Evolutionary conservation across 2,888 invertebrate genomes (phyloP), one percentile per base, ranked within the genome.

Genomic region (Dynastes maya): DNA sequence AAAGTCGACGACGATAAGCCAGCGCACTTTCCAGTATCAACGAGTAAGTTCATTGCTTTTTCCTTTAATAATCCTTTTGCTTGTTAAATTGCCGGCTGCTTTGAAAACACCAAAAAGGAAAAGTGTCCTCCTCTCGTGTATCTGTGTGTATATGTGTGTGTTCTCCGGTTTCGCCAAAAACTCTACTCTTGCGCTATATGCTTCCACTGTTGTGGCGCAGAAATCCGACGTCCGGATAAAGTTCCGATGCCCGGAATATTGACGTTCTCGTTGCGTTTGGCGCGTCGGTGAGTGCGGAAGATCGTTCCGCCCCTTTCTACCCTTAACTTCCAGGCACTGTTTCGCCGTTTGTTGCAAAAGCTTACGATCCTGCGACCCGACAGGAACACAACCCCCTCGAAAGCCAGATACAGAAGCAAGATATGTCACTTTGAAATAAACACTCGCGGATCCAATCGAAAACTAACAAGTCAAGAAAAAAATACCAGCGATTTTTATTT

Each of bases 201-300:
- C 81, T 83, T 84, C 70, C 49, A 58, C 71, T 67, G 82, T 83
- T 82, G 85, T 86, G 84, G 87, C 87, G 87, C 87, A 87, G 86
- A 86, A 84, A 84, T 86, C 79, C 49, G 27, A 74, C 82, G 86
- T 85, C 81, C 83, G 86, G 82, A 83, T 74, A 79, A 81, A 86
- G 85, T 85, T 83, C 81, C 80, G 86, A 84, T 81, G 82, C 84
- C 81, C 84, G 78, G 83, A 74, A 53, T 77, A 76, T 78, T 75
- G 76, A 76, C 72, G 32, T 74, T 72, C 74, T 63, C 68, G 68
- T 71, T 77, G 74, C 27, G 72, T 22, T 9, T 22, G 58, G 71
- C 70, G 74, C 71, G 84, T 85, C 81, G 85, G 87, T 87, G 87
- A 86, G 86, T 86, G 79, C 82, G 80, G 83, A 83, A 70, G 79